phyloP scores from a whole-genome alignment of 2,797 vertebrate genomes.

The Sciaenops ocellatus region DNA sequence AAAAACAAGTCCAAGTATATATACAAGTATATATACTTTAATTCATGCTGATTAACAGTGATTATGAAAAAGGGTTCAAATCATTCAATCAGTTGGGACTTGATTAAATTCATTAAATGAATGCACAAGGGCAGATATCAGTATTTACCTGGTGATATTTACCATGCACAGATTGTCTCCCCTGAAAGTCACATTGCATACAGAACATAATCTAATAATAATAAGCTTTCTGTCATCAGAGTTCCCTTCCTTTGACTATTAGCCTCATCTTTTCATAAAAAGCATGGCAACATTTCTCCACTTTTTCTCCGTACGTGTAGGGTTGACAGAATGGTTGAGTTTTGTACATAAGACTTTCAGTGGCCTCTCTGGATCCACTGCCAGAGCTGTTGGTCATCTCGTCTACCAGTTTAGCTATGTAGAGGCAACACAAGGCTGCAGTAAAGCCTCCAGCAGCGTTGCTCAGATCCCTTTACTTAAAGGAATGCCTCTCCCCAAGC shows the following conservation, averaged over 20 bases:
- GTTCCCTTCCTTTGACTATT: constrained; percentile 11
- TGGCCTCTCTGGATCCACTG: constrained; percentile 1
- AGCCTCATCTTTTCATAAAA: not conserved
- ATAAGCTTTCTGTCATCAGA: not conserved
- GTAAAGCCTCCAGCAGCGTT: not conserved
- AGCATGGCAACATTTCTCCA: constrained; percentile 5
- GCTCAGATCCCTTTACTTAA: constrained; percentile 14
- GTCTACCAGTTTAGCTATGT: not conserved
- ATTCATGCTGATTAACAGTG: not conserved
- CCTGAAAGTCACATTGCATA: not conserved
- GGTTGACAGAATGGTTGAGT: constrained; percentile 13
- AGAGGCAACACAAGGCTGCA: constrained; percentile 9
- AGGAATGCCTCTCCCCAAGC: not conserved
- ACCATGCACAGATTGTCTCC: not conserved
- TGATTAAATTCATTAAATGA: not conserved
- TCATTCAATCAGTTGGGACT: not conserved
- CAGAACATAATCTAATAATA: not conserved
- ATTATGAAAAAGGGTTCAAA: not conserved
- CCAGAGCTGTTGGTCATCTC: constrained; percentile 1
- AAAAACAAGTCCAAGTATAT: not conserved
- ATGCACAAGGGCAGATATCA: not conserved
- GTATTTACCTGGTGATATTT: not conserved
- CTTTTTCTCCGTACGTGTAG: not conserved
- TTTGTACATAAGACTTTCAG: not conserved
- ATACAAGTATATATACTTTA: not conserved